Conservation (phyloP, 2,113 vertebrate genomes). For the Lethenteron camtschaticum region DNA sequence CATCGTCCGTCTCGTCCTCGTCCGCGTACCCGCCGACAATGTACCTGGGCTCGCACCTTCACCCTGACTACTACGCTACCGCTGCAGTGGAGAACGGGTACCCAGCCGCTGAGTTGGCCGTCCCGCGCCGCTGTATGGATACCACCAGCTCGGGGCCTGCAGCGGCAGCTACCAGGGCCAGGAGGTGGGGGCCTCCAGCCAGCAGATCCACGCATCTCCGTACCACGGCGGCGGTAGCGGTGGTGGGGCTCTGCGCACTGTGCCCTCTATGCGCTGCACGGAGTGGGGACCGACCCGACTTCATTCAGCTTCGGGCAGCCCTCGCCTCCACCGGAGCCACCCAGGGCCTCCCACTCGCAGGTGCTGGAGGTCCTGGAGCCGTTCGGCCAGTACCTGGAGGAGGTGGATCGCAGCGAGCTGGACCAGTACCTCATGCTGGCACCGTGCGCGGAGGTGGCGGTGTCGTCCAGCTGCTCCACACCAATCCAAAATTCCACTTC, state of each 20-base stretch:
- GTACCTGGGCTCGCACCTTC: background rate
- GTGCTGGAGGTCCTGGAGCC: slow-evolving; percentile 5
- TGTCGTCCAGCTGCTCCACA: background rate
- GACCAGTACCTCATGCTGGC: background rate
- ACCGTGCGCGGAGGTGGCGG: background rate
- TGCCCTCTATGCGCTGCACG: too few relatives aligned
- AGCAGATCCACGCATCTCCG: background rate
- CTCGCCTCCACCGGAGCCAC: background rate
- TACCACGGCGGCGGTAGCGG: background rate
- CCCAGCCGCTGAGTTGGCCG: background rate
- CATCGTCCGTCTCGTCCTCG: background rate
- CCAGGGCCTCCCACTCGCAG: background rate
- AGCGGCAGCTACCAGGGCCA: background rate
- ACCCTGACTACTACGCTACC: too few relatives aligned
- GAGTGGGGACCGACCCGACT: too few relatives aligned
- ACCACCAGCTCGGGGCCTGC: background rate
- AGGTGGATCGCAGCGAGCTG: background rate
- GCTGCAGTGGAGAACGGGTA: too few relatives aligned
- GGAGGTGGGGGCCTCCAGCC: background rate
- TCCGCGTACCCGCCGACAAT: background rate
- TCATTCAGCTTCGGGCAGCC: background rate
- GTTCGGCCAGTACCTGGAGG: background rate
- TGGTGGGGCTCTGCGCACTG: too few relatives aligned
- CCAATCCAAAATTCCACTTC: background rate
- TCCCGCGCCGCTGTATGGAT: background rate